Percentiles rank a stretch among this genome's conserved stretches.
These are phyloP conservation scores for Marcusenius ussheri DNA, from an alignment of 2,113 vertebrate species.

Conservation along the genomic window DNA sequence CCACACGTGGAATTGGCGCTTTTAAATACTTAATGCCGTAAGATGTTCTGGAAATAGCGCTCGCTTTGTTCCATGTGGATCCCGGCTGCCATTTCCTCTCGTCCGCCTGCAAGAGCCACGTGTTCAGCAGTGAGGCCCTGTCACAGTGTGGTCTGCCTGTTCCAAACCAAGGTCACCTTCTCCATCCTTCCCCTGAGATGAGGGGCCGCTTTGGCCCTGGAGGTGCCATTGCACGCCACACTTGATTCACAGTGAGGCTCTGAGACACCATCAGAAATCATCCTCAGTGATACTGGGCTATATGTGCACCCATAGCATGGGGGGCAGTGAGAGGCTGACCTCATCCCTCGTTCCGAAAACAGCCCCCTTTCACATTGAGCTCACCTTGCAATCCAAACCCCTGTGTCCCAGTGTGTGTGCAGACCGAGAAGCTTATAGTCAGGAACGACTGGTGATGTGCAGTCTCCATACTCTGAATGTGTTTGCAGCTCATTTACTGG, in stretches of 20 bases:
- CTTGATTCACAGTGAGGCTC: not conserved
- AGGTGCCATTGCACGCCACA: not conserved
- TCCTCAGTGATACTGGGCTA: not conserved
- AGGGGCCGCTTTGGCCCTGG: constrained; percentile 11
- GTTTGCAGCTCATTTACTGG: not conserved
- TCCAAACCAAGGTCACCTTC: constrained; percentile 34
- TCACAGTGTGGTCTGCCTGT: constrained; percentile 31
- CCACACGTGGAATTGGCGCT: constrained; percentile 22
- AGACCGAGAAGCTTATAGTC: not conserved
- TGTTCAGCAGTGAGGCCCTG: constrained; percentile 44
- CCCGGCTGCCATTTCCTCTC: not conserved
- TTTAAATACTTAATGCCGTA: constrained; percentile 45
- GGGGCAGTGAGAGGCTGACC: not conserved
- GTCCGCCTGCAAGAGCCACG: constrained; percentile 35
- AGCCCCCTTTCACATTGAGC: not conserved
- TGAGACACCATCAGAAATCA: not conserved
- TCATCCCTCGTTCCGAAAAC: not conserved
- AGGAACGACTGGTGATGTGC: not conserved
- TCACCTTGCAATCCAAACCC: not conserved
- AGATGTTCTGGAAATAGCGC: constrained; percentile 26
- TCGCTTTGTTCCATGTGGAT: constrained; percentile 17
- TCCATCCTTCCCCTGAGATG: not conserved
- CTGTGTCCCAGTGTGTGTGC: not conserved
- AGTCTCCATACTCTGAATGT: not conserved
- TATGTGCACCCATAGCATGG: not conserved